These are phyloP conservation scores for Notocelia uddmanniana DNA, from an alignment of 2,888 invertebrate genomes.

Conservation along the genomic window DNA sequence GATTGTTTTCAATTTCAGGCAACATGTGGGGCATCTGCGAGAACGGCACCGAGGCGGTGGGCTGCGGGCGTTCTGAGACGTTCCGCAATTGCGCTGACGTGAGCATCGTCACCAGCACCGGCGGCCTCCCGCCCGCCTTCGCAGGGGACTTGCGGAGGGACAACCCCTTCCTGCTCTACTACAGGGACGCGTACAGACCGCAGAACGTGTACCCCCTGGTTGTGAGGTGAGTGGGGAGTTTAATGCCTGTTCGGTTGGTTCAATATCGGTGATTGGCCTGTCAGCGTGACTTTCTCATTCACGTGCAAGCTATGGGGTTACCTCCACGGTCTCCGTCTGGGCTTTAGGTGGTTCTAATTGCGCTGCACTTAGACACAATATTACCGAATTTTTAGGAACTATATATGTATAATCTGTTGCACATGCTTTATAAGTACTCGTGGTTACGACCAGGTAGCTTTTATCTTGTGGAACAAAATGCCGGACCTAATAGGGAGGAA, in stretches of 20 bases:
- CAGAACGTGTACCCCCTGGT: slow-evolving; percentile 90
- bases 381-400: too few relatives aligned
- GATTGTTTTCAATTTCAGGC: slow-evolving; percentile 70
- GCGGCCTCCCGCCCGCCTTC: slow-evolving; percentile 90
- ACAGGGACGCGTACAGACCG: slow-evolving; percentile 89
- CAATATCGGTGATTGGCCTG: too few relatives aligned
- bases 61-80: slow-evolving; percentile 96
- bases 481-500: too few relatives aligned
- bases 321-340: too few relatives aligned
- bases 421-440: too few relatives aligned
- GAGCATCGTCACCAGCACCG: slow-evolving; percentile 92
- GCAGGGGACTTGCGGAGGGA: slow-evolving; percentile 84
- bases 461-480: too few relatives aligned
- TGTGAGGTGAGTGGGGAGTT: slow-evolving; percentile 85
- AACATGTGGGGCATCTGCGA: slow-evolving; percentile 96
- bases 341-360: too few relatives aligned
- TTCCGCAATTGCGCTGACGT: slow-evolving; percentile 97
- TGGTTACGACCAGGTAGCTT: too few relatives aligned
- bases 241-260: neutral
- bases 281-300: too few relatives aligned
- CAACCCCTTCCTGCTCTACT: slow-evolving; percentile 92
- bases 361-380: too few relatives aligned
- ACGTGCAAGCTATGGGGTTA: too few relatives aligned
- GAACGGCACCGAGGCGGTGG: slow-evolving; percentile 94
- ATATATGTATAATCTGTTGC: too few relatives aligned